Percentiles rank a stretch among this genome's conserved stretches.
Conservation (phyloP, 2,113 vertebrate genomes). For the Ammodramus savannarum region DNA sequence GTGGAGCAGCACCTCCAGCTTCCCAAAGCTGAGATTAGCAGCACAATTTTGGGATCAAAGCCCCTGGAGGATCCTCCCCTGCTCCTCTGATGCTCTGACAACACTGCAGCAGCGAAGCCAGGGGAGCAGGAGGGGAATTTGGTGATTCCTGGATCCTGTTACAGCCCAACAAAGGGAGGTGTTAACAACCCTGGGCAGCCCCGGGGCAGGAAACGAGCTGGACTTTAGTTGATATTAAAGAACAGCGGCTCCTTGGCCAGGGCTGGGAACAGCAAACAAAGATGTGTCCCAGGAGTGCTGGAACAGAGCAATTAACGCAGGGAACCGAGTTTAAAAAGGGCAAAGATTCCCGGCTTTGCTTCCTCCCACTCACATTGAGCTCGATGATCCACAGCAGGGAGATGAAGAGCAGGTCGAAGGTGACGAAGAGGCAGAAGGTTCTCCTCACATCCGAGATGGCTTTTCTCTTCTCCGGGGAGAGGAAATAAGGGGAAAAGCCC, state of each 20-base stretch:
- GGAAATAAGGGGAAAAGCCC: slow-evolving; percentile 72
- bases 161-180: neutral
- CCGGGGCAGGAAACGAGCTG: neutral
- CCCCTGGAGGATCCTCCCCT: neutral
- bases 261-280: slow-evolving; percentile 44
- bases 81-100: neutral
- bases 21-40: neutral
- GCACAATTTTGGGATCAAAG: neutral
- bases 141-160: neutral
- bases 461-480: slow-evolving; percentile 74
- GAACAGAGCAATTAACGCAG: neutral
- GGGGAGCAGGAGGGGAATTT: neutral
- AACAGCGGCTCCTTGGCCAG: neutral
- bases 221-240: neutral
- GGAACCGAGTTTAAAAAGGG: neutral
- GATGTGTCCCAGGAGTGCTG: neutral
- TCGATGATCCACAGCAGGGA: slow-evolving; percentile 97
- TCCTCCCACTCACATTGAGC: slow-evolving; percentile 81
- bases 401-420: slow-evolving; percentile 96
- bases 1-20: neutral
- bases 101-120: neutral
- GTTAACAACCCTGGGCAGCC: neutral
- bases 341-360: neutral
- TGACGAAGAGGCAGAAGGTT: slow-evolving; percentile 98
- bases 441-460: slow-evolving; percentile 93